Evolutionary conservation across 2,888 invertebrate genomes (phyloP).

Genomic region (Apomyelois bistriatella): DNA sequence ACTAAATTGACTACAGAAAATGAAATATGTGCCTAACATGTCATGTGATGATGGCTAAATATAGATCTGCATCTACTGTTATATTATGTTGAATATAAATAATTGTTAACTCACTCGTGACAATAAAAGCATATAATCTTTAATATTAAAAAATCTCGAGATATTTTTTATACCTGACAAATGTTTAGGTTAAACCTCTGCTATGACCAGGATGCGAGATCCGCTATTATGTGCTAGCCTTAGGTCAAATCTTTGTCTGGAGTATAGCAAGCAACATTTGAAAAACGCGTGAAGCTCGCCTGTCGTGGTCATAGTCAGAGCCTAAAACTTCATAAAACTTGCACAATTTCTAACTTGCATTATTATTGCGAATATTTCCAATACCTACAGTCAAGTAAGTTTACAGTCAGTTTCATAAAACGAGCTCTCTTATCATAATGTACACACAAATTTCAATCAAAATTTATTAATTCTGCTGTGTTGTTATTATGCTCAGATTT

Average conservation of each 20-base stretch:
- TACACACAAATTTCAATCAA: conserved; percentile 80
- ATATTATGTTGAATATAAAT: conserved; percentile 15
- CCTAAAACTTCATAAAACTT: conserved; percentile 11
- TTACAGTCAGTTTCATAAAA: conserved; percentile 47
- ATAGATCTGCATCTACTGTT: conserved; percentile 7
- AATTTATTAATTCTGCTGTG: conserved; percentile 90
- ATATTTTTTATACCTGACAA: conserved; percentile 15
- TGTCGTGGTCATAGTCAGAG: background rate
- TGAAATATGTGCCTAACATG: conserved; percentile 28
- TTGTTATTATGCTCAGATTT: conserved; percentile 69
- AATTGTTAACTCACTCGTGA: conserved; percentile 10
- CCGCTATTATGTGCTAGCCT: too few relatives aligned
- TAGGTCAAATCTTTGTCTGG: background rate
- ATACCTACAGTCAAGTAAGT: conserved; percentile 22
- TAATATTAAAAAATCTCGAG: conserved; percentile 18
- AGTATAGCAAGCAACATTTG: background rate
- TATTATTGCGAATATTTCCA: conserved; percentile 33
- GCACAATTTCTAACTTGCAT: conserved; percentile 28
- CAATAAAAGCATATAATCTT: conserved; percentile 10
- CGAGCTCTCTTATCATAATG: conserved; percentile 32
- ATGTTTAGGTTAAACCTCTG: conserved; percentile 16
- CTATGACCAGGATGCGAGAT: background rate
- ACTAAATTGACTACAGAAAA: conserved; percentile 31
- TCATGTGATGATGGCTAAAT: conserved; percentile 15
- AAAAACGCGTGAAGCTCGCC: background rate